A percentile compares a stretch with the other conserved stretches of the same genome.
phyloP scores from a whole-genome alignment of 1,140 invertebrate genomes.

The Tetragnatha versicolor region DNA sequence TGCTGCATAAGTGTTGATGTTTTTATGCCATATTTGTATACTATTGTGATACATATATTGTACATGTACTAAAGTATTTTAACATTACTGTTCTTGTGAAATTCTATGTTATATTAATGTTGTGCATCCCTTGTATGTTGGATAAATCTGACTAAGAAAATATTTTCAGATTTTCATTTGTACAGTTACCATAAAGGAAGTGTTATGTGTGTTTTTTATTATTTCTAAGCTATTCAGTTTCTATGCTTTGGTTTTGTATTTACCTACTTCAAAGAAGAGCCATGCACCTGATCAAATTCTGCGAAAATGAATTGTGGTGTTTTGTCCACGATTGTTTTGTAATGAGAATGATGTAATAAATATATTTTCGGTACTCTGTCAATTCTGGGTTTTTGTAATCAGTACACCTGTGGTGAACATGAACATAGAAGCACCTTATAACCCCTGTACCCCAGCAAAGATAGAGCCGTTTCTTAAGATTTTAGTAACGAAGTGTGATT shows the following conservation, averaged over 20 bases:
- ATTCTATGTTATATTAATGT: constrained; percentile 11
- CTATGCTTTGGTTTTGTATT: background rate
- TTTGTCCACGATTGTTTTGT: constrained; percentile 24
- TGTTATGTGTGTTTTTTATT: background rate
- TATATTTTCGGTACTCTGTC: constrained; percentile 37
- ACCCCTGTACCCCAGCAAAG: too few species aligned
- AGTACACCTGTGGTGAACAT: too few species aligned
- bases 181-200: background rate
- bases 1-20: constrained; percentile 31
- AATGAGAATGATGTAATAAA: constrained; percentile 36
- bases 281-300: constrained; percentile 25
- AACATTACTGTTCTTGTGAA: constrained; percentile 27
- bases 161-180: constrained; percentile 18
- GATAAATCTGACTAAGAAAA: background rate
- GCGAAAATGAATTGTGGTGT: constrained; percentile 3
- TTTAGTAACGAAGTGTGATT: too few species aligned
- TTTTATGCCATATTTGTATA: constrained; percentile 41
- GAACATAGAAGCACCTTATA: too few species aligned
- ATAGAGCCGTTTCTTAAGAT: too few species aligned
- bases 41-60: constrained; percentile 36
- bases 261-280: background rate
- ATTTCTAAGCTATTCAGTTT: background rate
- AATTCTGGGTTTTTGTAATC: background rate
- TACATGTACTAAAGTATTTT: constrained; percentile 41
- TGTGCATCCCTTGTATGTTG: constrained; percentile 19